A percentile compares a stretch with the other conserved stretches of the same genome.
phyloP scores from a whole-genome alignment of 2,888 invertebrate species.

The Leuctra nigra region DNA sequence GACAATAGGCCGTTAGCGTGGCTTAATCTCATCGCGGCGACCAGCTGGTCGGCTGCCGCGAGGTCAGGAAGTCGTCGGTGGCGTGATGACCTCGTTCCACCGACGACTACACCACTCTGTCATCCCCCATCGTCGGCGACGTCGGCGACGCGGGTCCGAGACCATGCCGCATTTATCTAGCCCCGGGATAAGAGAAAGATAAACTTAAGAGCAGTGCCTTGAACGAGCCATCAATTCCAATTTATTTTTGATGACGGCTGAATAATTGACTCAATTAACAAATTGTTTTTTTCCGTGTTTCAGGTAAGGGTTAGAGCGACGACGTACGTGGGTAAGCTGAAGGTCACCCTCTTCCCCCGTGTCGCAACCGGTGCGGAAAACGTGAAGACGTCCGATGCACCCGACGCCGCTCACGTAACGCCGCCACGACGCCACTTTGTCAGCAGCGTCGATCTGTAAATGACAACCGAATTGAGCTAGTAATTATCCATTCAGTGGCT shows the following conservation, averaged over 20 bases:
- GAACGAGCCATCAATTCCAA: too few species aligned
- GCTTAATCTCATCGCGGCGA: slow-evolving; percentile 17
- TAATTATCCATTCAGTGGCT: neutral
- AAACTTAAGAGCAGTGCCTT: too few species aligned
- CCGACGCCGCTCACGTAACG: too few species aligned
- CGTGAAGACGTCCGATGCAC: too few species aligned
- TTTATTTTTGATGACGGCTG: neutral
- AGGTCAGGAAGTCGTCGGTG: slow-evolving; percentile 19
- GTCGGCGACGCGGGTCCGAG: too few species aligned
- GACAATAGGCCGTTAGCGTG: slow-evolving; percentile 22
- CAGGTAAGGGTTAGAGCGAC: neutral
- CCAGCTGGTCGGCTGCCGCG: neutral
- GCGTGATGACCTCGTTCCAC: too few species aligned
- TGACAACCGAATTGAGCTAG: neutral
- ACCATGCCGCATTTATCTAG: too few species aligned
- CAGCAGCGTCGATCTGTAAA: neutral
- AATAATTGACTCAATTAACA: neutral
- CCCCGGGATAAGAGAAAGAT: too few species aligned
- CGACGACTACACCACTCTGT: too few species aligned
- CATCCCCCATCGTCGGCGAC: too few species aligned
- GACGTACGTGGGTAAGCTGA: neutral
- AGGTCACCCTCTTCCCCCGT: too few species aligned
- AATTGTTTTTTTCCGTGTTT: neutral
- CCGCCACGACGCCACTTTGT: slow-evolving; percentile 15
- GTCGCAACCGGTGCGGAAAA: too few species aligned